Base-by-base conservation (phyloP, 2,797 vertebrate genomes). In the Lepilemur septentrionalis region DNA sequence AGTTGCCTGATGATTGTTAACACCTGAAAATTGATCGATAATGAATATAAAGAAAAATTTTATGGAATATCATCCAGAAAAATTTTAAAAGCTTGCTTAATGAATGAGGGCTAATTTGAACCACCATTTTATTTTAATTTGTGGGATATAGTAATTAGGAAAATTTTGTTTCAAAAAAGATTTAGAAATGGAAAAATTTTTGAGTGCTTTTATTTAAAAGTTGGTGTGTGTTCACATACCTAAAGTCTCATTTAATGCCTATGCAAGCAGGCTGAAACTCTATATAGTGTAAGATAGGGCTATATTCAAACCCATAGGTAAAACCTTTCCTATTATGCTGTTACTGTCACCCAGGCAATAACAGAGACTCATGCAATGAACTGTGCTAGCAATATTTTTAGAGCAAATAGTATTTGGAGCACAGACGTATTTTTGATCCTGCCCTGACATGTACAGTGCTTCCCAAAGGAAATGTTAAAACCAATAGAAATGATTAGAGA, bases 91-190 rank as follows among this genome's bases (percentile, higher is more conserved):
- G 3, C 17, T 81, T 91, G 25, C 30, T 87, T 90, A 38, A 61
- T 57, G 76, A 88, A 14, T 14, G n/a, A 73, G 12, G 15, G 18
- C 79, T 82, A 65, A 92, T 96, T 95, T 85, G n/a, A 94, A 78
- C 65, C 23, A 50, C 0, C 35, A 43, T 38, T 76, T 87, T 83
- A 76, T 52, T 82, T 76, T 79, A 35, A 75, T 72, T 85, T 93
- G 4, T 13, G 80, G 7, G 32, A 35, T 52, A 30, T 38, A 43
- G 25, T 84, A 82, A 93, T 81, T 79, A 79, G 28, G 70, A 86
- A 79, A 70, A 79, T 73, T 85, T 46, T 72, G 18, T 75, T 82
- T 95, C 14, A 72, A 69, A 75, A 82, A 75, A 80, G 4, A 38
- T 61, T 41, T 81, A 59, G 76, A 88, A 83, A 73, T 12, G 61